phyloP scores from a whole-genome alignment of 2,113 vertebrate species.

The Semnornis frantzii region DNA sequence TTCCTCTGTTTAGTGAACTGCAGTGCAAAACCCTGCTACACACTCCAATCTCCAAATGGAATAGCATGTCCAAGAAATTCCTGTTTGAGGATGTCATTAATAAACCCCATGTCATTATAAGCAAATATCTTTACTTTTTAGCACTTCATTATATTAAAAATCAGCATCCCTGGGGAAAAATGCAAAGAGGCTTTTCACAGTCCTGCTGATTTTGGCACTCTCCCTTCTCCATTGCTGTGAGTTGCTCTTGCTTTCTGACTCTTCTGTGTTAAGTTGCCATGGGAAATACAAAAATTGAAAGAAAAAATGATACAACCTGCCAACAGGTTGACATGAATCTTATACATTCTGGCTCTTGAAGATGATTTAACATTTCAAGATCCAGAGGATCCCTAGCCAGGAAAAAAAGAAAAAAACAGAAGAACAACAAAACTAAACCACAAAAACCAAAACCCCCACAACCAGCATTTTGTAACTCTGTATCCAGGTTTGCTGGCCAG shows the following conservation, averaged over 20 bases:
- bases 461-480: not conserved
- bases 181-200: slow-evolving; percentile 43
- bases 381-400: not conserved
- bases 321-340: slow-evolving; percentile 29
- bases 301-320: slow-evolving; percentile 9
- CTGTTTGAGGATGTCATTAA: not conserved
- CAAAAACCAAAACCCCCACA: too few species aligned
- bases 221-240: slow-evolving; percentile 9
- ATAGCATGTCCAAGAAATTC: slow-evolving; percentile 33
- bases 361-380: slow-evolving; percentile 7
- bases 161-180: slow-evolving; percentile 11
- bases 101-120: slow-evolving; percentile 22
- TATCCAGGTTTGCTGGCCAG: not conserved
- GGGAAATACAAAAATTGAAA: slow-evolving; percentile 13
- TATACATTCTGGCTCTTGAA: not conserved
- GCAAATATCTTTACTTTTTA: slow-evolving; percentile 28
- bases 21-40: not conserved
- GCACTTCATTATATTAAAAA: slow-evolving; percentile 51
- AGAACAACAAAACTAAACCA: not conserved
- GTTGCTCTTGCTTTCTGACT: slow-evolving; percentile 9
- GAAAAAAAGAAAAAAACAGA: not conserved
- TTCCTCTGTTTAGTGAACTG: not conserved
- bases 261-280: slow-evolving; percentile 3
- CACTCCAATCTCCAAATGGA: not conserved
- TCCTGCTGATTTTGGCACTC: slow-evolving; percentile 40